Percentiles rank a stretch among this genome's conserved stretches.
Evolutionary conservation across 2,113 vertebrate genomes (phyloP).

Genomic region (Cynocephalus volans): DNA sequence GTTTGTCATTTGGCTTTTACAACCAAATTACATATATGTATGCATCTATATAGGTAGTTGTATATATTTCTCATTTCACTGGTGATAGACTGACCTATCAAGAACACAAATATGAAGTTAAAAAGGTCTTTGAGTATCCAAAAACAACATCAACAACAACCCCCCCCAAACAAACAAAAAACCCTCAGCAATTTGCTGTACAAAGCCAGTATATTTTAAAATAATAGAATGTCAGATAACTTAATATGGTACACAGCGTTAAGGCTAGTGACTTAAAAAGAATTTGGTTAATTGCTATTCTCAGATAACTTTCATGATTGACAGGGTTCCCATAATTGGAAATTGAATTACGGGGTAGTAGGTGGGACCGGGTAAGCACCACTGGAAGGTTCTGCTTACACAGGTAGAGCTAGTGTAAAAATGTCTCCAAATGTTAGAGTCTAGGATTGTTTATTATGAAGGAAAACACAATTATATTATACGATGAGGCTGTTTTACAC

Average conservation of each 20-base stretch:
- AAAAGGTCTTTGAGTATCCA: neutral
- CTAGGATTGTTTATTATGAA: neutral
- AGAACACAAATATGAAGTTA: slow-evolving; percentile 15
- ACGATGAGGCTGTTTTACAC: neutral
- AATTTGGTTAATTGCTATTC: neutral
- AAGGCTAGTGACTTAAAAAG: neutral
- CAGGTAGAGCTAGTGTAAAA: neutral
- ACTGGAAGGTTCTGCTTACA: neutral
- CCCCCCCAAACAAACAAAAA: neutral
- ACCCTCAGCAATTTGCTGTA: neutral
- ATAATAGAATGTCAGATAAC: neutral
- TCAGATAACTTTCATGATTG: slow-evolving; percentile 29
- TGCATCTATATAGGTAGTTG: neutral
- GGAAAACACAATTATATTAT: slow-evolving; percentile 2
- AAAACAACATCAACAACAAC: neutral
- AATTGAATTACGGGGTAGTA: neutral
- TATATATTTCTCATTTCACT: slow-evolving; percentile 28
- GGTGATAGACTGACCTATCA: neutral
- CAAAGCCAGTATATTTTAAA: slow-evolving; percentile 46
- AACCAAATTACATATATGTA: neutral
- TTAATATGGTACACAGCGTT: neutral
- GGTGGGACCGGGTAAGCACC: neutral
- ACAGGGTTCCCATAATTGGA: neutral
- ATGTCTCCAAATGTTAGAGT: neutral
- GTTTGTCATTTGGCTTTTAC: neutral